Evolutionary conservation across 2,888 invertebrate species (phyloP).

Genomic region (Entomobrya multifasciata): DNA sequence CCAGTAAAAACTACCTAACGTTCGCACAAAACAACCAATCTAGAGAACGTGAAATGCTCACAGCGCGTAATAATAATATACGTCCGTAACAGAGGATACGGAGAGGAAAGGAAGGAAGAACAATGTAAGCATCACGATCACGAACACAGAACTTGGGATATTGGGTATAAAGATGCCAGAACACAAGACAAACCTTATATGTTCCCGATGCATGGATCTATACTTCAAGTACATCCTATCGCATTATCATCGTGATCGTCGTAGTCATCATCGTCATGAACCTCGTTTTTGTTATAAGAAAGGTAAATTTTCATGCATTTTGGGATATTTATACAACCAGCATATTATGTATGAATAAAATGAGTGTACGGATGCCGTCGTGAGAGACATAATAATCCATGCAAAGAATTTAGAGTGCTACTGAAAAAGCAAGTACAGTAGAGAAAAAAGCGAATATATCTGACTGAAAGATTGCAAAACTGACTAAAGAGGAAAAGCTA

Average conservation of each 20-base stretch:
- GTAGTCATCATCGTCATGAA: conserved; percentile 11
- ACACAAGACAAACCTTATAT: too few species aligned
- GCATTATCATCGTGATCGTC: conserved; percentile 37
- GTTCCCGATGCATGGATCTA: too few species aligned
- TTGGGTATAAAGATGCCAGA: conserved; percentile 10
- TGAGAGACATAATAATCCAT: conserved; percentile 64
- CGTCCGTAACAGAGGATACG: conserved; percentile 4
- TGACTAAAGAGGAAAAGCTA: neutral
- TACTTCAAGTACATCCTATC: neutral
- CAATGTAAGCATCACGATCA: neutral
- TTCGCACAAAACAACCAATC: conserved; percentile 64
- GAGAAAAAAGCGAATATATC: too few species aligned
- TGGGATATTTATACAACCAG: neutral
- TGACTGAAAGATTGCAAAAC: neutral
- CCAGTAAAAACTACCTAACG: conserved; percentile 68
- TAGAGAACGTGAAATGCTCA: conserved; percentile 33
- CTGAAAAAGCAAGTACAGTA: conserved; percentile 62
- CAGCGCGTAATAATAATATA: conserved; percentile 35
- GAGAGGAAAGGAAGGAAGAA: conserved; percentile 12
- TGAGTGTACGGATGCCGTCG: conserved; percentile 32
- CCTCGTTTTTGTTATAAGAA: conserved; percentile 10
- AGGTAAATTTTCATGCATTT: conserved; percentile 33
- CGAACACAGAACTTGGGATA: neutral
- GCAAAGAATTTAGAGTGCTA: conserved; percentile 69
- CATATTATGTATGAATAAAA: conserved; percentile 12